Conservation (phyloP, 2,113 vertebrate species). For the Sphaerodactylus townsendi region DNA sequence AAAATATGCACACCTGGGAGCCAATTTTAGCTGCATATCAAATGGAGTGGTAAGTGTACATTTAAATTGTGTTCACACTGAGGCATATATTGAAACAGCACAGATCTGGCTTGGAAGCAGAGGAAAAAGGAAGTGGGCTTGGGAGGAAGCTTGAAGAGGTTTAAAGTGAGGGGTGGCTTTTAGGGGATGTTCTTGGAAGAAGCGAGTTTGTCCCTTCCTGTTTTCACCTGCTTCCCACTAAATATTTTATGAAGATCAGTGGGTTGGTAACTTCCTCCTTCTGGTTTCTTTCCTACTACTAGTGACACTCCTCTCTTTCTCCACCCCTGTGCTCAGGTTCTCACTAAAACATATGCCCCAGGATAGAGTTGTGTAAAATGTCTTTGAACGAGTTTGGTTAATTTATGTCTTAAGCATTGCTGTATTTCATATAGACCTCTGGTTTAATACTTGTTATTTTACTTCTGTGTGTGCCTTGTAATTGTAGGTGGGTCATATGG, state of each 20-base stretch:
- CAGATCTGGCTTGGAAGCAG: neutral
- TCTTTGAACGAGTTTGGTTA: neutral
- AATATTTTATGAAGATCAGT: neutral
- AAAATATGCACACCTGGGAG: neutral
- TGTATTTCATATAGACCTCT: neutral
- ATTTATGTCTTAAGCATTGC: neutral
- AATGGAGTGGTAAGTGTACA: too few species aligned
- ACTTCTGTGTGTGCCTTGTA: neutral
- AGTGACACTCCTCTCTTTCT: neutral
- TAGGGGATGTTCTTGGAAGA: neutral
- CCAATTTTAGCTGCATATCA: neutral
- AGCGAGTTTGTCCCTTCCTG: neutral
- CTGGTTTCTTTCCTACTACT: constrained; percentile 15
- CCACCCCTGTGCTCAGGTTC: neutral
- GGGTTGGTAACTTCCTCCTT: constrained; percentile 12
- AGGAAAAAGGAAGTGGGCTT: neutral
- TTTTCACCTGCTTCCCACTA: neutral
- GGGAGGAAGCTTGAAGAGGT: neutral
- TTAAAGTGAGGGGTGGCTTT: neutral
- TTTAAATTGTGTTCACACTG: neutral
- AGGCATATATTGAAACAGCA: neutral
- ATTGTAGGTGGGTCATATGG: neutral
- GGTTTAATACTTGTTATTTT: neutral
- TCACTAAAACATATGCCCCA: neutral
- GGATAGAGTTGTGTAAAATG: neutral